Evolutionary conservation across 2,113 vertebrate species (phyloP), one percentile per base, ranked within the genome.

Genomic region (Oxyura jamaicensis): DNA sequence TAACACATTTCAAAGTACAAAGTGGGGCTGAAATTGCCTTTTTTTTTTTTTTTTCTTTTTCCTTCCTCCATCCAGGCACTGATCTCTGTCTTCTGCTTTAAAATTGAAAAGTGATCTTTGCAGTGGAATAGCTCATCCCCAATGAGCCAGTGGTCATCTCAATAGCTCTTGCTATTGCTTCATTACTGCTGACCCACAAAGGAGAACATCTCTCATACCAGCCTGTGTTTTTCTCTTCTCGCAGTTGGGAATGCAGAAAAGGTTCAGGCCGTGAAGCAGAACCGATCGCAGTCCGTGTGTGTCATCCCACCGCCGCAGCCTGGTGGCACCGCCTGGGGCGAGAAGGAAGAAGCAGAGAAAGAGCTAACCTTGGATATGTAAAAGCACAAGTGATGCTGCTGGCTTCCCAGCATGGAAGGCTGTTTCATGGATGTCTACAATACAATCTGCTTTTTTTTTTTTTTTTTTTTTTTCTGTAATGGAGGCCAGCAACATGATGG

Each of bases 251-350:
- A 59, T 16, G 26, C 73, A 1, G 83, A 96, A 22, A 94, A 89
- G 74, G 29, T 76, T 23, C n/a, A 5, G 26, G 86, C 91, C 7
- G 76, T 26, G 80, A 92, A 95, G 29, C 83, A 86, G 69, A 84
- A 26, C 81, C 80, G 96, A 0, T 97, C 93, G 1, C 67, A 85
- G 67, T 97, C 95, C 0, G 44, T 94, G 55, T 91, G 94, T 12
- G 86, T 65, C 82, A 93, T 95, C 53, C 90, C 83, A 0, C 65
- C 41, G 0, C 18, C 22, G 3, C 93, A 85, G 50, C 68, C 69
- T 41, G 6, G 63, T 0, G 13, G 10, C 1, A 4, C 18, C 0
- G 29, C 81, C 39, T 13, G 78, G 23, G 41, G 8, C 0, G n/a
- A 75, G 31, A 68, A 90, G 33, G 80, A 88, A 6, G 89, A 59